Conservation (phyloP, 2,888 invertebrate species). For the Syritta pipiens region DNA sequence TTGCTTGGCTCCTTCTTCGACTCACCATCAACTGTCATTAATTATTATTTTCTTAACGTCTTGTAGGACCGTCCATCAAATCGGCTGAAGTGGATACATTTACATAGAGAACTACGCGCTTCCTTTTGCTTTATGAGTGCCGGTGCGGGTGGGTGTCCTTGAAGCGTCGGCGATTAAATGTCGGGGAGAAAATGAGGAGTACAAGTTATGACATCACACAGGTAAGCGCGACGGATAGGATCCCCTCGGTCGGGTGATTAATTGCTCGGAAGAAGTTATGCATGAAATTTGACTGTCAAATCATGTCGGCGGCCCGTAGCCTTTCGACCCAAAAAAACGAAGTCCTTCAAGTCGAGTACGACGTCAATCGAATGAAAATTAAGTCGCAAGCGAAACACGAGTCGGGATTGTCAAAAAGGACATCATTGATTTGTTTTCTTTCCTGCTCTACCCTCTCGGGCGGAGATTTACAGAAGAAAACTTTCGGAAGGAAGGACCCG, state of each 20-base stretch:
- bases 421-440: slow-evolving; percentile 37
- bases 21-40: slow-evolving; percentile 38
- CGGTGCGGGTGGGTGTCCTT: background rate
- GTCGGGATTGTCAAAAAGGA: slow-evolving; percentile 25
- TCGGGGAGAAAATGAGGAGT: background rate
- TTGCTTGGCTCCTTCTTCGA: background rate
- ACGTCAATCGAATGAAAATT: slow-evolving; percentile 1
- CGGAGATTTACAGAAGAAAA: no score
- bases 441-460: background rate
- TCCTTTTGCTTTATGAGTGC: background rate
- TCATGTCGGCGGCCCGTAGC: background rate
- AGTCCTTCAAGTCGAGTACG: background rate
- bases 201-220: slow-evolving; percentile 11
- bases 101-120: background rate
- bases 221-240: background rate
- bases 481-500: no score
- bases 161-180: background rate
- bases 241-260: slow-evolving; percentile 19
- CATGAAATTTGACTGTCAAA: slow-evolving; percentile 23
- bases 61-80: background rate
- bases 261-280: slow-evolving; percentile 27
- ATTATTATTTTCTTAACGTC: slow-evolving; percentile 19
- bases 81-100: background rate
- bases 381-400: slow-evolving; percentile 3
- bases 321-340: background rate